Evolutionary conservation across 2,797 vertebrate genomes (phyloP).

Genomic region (Pantherophis vulpinus): DNA sequence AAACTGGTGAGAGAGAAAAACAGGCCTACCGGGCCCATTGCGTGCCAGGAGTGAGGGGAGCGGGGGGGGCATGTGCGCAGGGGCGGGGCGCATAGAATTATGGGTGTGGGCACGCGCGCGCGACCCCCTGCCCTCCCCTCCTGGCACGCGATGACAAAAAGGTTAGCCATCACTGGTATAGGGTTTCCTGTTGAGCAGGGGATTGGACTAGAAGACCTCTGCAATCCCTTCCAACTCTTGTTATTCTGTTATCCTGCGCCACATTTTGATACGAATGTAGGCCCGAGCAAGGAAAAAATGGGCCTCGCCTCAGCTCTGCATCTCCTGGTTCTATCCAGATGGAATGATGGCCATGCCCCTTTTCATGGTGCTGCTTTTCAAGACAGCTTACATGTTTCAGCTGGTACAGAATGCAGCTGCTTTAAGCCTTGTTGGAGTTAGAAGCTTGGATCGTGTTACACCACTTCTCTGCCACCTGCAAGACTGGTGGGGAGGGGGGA

Average conservation of each 20-base stretch:
- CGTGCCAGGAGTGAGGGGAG: no score
- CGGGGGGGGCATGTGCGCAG: no score
- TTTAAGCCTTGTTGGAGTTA: neutral
- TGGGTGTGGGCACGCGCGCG: no score
- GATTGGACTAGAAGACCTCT: neutral
- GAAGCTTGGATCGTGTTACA: neutral
- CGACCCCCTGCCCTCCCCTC: no score
- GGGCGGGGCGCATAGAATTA: no score
- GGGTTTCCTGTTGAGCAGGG: neutral
- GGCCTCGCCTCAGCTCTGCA: neutral
- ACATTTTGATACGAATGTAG: neutral
- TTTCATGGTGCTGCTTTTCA: neutral
- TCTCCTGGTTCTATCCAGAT: neutral
- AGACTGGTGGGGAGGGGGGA: neutral
- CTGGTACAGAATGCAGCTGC: neutral
- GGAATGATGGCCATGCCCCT: neutral
- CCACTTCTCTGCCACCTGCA: neutral
- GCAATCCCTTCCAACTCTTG: neutral
- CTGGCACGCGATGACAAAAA: no score
- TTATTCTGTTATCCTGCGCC: neutral
- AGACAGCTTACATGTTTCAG: neutral
- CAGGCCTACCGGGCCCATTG: no score
- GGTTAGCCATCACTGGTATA: no score
- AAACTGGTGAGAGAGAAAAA: no score
- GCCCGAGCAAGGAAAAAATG: neutral